Evolutionary conservation across 2,113 vertebrate genomes (phyloP), one percentile per base, ranked within the genome.

Genomic region (Phasianus colchicus): DNA sequence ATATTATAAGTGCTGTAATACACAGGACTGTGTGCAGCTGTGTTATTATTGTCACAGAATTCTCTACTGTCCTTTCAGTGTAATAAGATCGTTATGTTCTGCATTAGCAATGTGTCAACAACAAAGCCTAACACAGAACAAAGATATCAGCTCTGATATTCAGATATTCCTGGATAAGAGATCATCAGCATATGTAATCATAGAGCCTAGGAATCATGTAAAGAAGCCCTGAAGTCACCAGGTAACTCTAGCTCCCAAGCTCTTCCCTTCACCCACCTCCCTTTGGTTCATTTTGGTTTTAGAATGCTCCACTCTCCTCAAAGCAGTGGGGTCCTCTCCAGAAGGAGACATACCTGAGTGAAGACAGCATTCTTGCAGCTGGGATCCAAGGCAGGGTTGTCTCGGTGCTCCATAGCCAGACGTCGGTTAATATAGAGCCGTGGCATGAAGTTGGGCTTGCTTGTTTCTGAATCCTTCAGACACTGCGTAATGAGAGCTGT

Each of bases 391-490:
- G 98, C 98, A 16, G 99, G 98, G 95, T 99, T 99, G 97, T 99
- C 99, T 5, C 98, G 97, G 97, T 99, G 99, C 94, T 99, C 99
- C 99, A 99, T 99, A 87, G 99, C 99, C 82, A 99, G 98, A 29
- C 99, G 98, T 20, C 99, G 98, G 98, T 99, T 99, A 96, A 99
- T 99, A 96, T 99, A 99, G n/a, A 99, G 98, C 27, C 99, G 98
- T 2, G 99, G 99, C 99, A 99, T 99, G 97, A 99, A 98, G 97
- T 98, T 99, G 67, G 99, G 99, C 73, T 99, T 99, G 96, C 98
- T 99, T 93, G 99, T 99, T 96, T 99, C 99, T 0, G 99, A 99
- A 96, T 99, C 99, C 90, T 99, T 99, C 94, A 99, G 98, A 95
- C 99, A 99, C 97, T 99, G 99, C 21, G 98, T 98, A 93, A 99